Evolutionary conservation across 2,888 invertebrate genomes (phyloP).

Genomic region (Plusia festucae): DNA sequence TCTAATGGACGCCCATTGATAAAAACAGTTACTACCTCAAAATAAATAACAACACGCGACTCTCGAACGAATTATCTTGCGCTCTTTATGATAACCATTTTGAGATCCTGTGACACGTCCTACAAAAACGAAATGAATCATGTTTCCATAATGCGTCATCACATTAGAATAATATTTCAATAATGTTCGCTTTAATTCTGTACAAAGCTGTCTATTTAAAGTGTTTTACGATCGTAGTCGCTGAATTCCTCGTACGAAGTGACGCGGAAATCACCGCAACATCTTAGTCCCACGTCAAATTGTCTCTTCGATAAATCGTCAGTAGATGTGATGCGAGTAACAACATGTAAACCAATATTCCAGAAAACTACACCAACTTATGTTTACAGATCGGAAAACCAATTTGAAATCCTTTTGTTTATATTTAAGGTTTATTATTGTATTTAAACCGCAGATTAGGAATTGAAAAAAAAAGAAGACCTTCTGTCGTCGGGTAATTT

Average conservation of each 20-base stretch:
- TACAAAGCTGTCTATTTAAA: constrained; percentile 51
- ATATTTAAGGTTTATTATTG: constrained; percentile 70
- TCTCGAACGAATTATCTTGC: constrained; percentile 64
- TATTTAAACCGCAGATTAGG: constrained; percentile 46
- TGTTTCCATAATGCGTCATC: constrained; percentile 56
- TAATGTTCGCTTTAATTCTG: constrained; percentile 47
- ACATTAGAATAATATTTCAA: constrained; percentile 55
- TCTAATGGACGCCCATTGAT: constrained; percentile 72
- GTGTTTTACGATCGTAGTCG: constrained; percentile 59
- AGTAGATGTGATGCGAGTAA: constrained; percentile 74
- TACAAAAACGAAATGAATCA: constrained; percentile 59
- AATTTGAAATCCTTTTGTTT: constrained; percentile 47
- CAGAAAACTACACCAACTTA: constrained; percentile 63
- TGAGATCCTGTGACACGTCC: constrained; percentile 49
- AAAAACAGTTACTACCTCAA: constrained; percentile 79
- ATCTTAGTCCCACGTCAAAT: constrained; percentile 76
- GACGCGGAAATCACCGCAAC: constrained; percentile 77
- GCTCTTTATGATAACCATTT: constrained; percentile 68
- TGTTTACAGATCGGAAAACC: constrained; percentile 60
- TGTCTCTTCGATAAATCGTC: constrained; percentile 76
- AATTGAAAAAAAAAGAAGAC: constrained; percentile 52
- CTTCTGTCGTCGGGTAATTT: constrained; percentile 79
- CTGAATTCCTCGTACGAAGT: constrained; percentile 71
- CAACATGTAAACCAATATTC: constrained; percentile 81
- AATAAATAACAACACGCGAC: constrained; percentile 72